A percentile compares a stretch with the other conserved stretches of the same genome.
Conservation (phyloP, 2,797 vertebrate species). For the Xiphorhynchus erythropygius region DNA sequence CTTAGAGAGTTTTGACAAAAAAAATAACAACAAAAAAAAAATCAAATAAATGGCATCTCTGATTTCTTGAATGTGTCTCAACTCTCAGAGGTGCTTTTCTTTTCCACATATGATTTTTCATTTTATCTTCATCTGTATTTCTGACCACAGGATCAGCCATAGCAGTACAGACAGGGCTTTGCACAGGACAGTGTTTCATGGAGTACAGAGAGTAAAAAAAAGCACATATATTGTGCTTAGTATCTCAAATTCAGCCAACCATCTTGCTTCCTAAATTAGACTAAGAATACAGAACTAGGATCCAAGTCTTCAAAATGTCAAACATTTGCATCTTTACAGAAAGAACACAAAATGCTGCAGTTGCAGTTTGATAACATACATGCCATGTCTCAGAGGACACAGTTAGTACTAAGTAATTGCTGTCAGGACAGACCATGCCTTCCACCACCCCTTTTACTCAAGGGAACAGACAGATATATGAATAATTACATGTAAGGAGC, state of each 20-base stretch:
- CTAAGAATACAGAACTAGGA: neutral
- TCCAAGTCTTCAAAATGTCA: neutral
- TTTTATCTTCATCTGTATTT: neutral
- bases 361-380: neutral
- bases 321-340: neutral
- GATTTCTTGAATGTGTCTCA: neutral
- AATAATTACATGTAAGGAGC: neutral
- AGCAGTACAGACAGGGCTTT: neutral
- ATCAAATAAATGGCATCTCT: neutral
- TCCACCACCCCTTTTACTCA: neutral
- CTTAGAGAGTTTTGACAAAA: neutral
- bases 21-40: neutral
- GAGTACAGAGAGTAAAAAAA: neutral
- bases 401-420: neutral
- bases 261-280: neutral
- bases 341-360: neutral
- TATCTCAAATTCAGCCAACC: neutral
- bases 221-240: neutral
- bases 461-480: neutral
- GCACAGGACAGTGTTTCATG: neutral
- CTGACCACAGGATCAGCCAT: neutral
- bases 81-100: neutral
- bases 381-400: neutral
- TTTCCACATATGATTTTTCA: neutral
- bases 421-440: neutral